phyloP scores from a whole-genome alignment of 2,888 invertebrate genomes.

The Stenoptilia bipunctidactyla region DNA sequence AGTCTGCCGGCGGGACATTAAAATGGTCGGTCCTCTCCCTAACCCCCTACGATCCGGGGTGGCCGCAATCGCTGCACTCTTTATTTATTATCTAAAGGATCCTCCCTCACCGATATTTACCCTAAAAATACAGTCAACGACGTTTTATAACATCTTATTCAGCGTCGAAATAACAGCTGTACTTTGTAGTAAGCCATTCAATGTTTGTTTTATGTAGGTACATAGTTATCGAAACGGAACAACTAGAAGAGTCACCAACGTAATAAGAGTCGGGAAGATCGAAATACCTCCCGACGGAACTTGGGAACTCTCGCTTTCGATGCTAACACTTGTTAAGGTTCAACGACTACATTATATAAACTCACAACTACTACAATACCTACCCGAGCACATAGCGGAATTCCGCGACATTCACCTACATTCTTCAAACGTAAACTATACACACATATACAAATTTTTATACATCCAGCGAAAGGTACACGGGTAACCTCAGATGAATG shows the following conservation, averaged over 20 bases:
- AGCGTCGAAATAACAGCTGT: too few relatives aligned
- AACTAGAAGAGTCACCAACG: slow-evolving; percentile 37
- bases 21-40: slow-evolving; percentile 66
- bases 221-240: slow-evolving; percentile 20
- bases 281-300: slow-evolving; percentile 39
- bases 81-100: slow-evolving; percentile 66
- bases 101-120: slow-evolving; percentile 31
- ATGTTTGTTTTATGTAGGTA: slow-evolving; percentile 2
- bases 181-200: too few relatives aligned
- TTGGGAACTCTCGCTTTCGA: slow-evolving; percentile 59
- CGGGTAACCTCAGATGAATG: background rate
- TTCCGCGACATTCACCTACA: slow-evolving; percentile 35
- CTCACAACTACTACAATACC: slow-evolving; percentile 14
- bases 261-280: slow-evolving; percentile 31
- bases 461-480: background rate
- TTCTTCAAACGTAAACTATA: slow-evolving; percentile 3
- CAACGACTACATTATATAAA: slow-evolving; percentile 35
- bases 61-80: slow-evolving; percentile 70
- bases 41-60: slow-evolving; percentile 54
- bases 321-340: slow-evolving; percentile 40
- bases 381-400: slow-evolving; percentile 33
- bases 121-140: too few relatives aligned
- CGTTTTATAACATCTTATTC: too few relatives aligned
- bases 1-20: slow-evolving; percentile 70
- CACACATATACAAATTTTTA: background rate